These are phyloP conservation scores for Harmothoe impar DNA, from an alignment of 2,888 invertebrate genomes.

Conservation along the genomic window DNA sequence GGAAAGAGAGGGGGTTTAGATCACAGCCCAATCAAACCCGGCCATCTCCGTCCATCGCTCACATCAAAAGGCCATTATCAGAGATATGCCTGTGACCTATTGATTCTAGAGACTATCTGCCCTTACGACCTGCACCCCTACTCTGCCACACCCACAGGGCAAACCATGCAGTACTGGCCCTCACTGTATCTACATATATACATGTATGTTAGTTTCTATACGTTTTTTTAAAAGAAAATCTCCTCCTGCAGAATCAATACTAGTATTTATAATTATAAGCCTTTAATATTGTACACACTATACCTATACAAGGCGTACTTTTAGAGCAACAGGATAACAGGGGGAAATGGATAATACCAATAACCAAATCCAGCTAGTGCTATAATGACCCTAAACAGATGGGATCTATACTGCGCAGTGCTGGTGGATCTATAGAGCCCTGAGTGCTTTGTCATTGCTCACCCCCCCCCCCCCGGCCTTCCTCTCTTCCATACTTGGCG, in stretches of 20 bases:
- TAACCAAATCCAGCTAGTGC: no score
- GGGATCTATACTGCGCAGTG: neutral
- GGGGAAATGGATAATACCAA: no score
- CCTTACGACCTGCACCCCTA: slow-evolving; percentile 1
- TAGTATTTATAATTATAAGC: no score
- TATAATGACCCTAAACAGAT: no score
- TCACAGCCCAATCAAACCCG: slow-evolving; percentile 46
- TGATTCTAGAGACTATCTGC: slow-evolving; percentile 42
- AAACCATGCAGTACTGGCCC: neutral
- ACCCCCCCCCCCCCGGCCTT: neutral
- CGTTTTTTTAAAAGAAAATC: no score
- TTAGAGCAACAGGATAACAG: no score
- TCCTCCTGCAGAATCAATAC: no score
- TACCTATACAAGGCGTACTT: no score
- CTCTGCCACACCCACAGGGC: neutral
- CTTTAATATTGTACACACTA: no score
- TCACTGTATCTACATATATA: neutral
- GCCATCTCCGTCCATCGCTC: slow-evolving; percentile 56
- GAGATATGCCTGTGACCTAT: slow-evolving; percentile 53
- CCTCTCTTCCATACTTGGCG: neutral
- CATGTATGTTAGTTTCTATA: no score
- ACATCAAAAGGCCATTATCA: slow-evolving; percentile 60
- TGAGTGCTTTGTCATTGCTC: slow-evolving; percentile 12
- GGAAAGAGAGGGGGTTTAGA: neutral
- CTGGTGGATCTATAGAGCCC: neutral